Conservation (phyloP, 2,113 vertebrate genomes). For the Pachycephala philippinensis region DNA sequence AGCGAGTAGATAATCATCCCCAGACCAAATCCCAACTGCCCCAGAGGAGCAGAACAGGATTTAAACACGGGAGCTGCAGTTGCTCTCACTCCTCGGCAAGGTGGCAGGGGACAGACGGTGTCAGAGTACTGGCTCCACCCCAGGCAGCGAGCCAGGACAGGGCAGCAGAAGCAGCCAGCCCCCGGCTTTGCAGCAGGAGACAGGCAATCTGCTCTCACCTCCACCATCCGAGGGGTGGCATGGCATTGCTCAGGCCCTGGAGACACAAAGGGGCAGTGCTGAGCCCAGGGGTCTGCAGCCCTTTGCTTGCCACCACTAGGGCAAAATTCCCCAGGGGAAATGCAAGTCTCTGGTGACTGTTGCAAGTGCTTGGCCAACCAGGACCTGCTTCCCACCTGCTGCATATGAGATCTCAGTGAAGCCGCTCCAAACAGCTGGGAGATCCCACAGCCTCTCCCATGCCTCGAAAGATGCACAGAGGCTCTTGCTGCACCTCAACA, state of each 20-base stretch:
- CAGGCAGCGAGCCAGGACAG: fast-evolving
- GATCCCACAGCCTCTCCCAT: neutral
- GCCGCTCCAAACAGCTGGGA: fast-evolving
- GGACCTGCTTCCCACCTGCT: neutral
- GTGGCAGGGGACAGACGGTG: neutral
- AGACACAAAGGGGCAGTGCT: neutral
- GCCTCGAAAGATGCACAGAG: fast-evolving
- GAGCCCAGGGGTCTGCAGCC: neutral
- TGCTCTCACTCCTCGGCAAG: fast-evolving
- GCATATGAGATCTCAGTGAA: fast-evolving
- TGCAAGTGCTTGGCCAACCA: neutral
- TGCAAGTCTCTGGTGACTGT: fast-evolving
- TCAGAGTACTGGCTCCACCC: neutral
- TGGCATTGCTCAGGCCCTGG: fast-evolving
- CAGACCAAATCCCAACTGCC: neutral
- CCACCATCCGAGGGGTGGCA: fast-evolving
- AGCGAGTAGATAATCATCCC: neutral
- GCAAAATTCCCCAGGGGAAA: neutral
- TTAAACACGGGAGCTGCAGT: neutral
- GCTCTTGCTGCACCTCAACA: neutral
- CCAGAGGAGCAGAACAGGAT: fast-evolving
- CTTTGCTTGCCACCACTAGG: neutral
- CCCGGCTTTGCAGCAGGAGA: neutral
- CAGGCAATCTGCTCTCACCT: neutral
- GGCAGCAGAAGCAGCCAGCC: neutral